Percentiles rank a stretch among this genome's conserved stretches.
Evolutionary conservation across 2,888 invertebrate genomes (phyloP).

Genomic region (Brachylomia viminalis): DNA sequence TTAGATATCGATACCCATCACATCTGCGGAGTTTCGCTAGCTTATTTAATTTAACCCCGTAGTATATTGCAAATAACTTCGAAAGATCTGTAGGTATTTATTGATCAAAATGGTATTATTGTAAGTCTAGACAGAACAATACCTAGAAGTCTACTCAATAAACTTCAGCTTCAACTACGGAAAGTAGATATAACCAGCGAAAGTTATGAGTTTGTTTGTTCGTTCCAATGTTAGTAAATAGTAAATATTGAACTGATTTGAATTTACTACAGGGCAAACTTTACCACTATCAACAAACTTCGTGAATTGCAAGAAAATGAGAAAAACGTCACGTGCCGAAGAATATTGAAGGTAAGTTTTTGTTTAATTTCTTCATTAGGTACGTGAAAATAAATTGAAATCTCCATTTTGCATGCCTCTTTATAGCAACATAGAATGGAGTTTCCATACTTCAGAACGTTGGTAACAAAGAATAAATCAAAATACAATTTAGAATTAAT

Average conservation of each 20-base stretch:
- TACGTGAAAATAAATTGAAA: background rate
- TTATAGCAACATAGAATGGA: slow-evolving; percentile 12
- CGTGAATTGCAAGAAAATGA: background rate
- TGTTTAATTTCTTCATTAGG: slow-evolving; percentile 6
- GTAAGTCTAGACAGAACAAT: slow-evolving; percentile 44
- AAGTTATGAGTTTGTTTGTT: slow-evolving; percentile 62
- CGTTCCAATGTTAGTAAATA: slow-evolving; percentile 29
- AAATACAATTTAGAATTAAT: slow-evolving; percentile 50
- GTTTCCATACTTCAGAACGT: slow-evolving; percentile 32
- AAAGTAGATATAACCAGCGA: slow-evolving; percentile 10
- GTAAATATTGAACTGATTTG: slow-evolving; percentile 45
- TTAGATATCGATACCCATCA: too few species aligned
- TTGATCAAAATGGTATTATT: slow-evolving; percentile 8
- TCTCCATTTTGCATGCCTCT: background rate
- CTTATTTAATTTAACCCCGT: too few species aligned
- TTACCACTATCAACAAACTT: slow-evolving; percentile 5
- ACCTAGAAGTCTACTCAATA: slow-evolving; percentile 18
- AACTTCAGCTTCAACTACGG: slow-evolving; percentile 23
- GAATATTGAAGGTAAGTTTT: background rate
- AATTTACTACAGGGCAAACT: slow-evolving; percentile 8
- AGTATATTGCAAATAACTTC: slow-evolving; percentile 1
- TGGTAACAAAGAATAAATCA: slow-evolving; percentile 40
- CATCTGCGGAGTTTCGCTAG: too few species aligned
- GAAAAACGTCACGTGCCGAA: background rate
- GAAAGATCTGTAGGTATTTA: background rate